Evolutionary conservation across 2,113 vertebrate species (phyloP), one percentile per base, ranked within the genome.

Genomic region (Enhydra lutris): DNA sequence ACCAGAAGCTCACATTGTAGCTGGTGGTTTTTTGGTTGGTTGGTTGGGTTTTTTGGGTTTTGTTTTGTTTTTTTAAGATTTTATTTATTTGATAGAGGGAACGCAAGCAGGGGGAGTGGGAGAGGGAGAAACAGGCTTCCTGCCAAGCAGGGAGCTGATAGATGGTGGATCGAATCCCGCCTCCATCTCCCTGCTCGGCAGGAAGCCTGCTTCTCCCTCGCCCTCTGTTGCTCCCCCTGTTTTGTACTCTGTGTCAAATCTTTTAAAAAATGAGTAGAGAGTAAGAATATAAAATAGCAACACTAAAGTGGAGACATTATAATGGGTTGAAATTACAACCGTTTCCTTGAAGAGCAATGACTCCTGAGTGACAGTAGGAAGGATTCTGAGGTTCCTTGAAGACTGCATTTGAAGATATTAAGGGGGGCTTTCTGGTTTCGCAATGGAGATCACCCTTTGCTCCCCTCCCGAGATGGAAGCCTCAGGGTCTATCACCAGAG

Each of bases 151-250:
- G 52, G 17, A 55, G 17, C 52, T 55, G 52, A 55, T 55, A 6
- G 52, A 55, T 18, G 17, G 59, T 4, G 34, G 34, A 36, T 36
- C 4, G 0, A 69, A 17, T 2, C 34, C 34, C 7, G 1, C 34
- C 4, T 69, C 4, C 15, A 4, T 17, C 15, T 52, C 1, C 34
- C 7, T 15, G 67, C 67, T 65, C 1, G 1, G 14, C 14, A 0
- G 34, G 67, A 20, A 69, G 18, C 18, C 34, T 34, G 65, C 65
- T 69, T n/a, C 67, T 69, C 67, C 67, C 67, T 69, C 8, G 20
- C 17, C 67, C 34, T 36, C 6, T 34, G 63, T 34, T 67, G 29
- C 29, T 34, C 29, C 63, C 63, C 26, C 29, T 7, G 14, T 15
- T 15, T 67, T 67, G 63, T 34, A 34, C 31, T 67, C 31, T 67